These are phyloP conservation scores for Timema podura DNA, from an alignment of 2,888 invertebrate species.

Conservation along the genomic window DNA sequence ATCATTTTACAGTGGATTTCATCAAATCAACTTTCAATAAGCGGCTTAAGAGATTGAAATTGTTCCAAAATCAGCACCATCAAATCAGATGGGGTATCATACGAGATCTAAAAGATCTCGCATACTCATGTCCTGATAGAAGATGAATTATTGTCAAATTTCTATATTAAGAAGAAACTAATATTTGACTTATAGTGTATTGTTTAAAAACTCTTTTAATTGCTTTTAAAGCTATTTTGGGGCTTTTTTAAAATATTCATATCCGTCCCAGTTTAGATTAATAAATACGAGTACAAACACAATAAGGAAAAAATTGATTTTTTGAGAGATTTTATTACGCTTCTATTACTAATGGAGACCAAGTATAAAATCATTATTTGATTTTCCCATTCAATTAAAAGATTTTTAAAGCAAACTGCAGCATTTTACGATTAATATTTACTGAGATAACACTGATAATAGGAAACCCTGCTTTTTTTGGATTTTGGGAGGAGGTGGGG, in stretches of 20 bases:
- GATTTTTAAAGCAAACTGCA: too few species aligned
- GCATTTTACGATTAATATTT: too few species aligned
- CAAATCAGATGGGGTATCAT: background rate
- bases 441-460: too few species aligned
- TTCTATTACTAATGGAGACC: background rate
- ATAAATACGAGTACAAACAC: too few species aligned
- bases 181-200: background rate
- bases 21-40: background rate
- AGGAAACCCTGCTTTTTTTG: too few species aligned
- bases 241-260: too few species aligned
- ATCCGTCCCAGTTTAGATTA: too few species aligned
- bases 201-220: too few species aligned
- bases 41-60: background rate
- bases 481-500: background rate
- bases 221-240: too few species aligned
- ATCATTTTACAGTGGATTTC: background rate
- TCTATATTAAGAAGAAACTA: background rate
- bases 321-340: background rate
- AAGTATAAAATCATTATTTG: background rate
- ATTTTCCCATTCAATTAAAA: too few species aligned
- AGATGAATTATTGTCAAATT: background rate
- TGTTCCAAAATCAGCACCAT: background rate
- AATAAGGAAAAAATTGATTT: background rate
- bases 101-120: slow-evolving; percentile 1
- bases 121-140: background rate